Conservation (phyloP, 2,888 invertebrate species). For the Galeruca laticollis region DNA sequence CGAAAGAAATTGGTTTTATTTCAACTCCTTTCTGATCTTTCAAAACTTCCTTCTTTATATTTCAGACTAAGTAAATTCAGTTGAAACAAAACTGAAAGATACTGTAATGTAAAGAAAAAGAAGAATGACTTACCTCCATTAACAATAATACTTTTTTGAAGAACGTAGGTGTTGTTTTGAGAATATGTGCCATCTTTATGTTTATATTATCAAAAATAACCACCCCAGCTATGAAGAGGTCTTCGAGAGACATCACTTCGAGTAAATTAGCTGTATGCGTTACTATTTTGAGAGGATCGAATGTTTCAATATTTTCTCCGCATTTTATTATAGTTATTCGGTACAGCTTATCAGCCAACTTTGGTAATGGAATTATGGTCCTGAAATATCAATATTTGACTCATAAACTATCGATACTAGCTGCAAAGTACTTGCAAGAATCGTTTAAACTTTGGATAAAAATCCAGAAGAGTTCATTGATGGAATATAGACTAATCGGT, state of each 20-base stretch:
- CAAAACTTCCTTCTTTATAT: too few species aligned
- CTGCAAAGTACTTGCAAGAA: not conserved
- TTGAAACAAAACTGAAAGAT: too few species aligned
- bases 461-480: too few species aligned
- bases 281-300: not conserved
- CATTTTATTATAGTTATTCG: constrained; percentile 10
- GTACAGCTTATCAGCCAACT: constrained; percentile 13
- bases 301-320: not conserved
- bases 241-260: constrained; percentile 24
- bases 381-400: constrained; percentile 7
- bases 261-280: constrained; percentile 3
- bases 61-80: too few species aligned
- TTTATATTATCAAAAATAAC: constrained; percentile 21
- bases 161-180: constrained; percentile 9
- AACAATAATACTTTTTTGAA: constrained; percentile 19
- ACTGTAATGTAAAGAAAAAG: not conserved
- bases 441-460: too few species aligned
- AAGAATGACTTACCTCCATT: constrained; percentile 24
- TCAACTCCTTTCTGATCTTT: too few species aligned
- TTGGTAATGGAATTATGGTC: constrained; percentile 10
- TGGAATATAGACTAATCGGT: too few species aligned
- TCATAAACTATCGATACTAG: not conserved
- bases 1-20: too few species aligned
- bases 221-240: constrained; percentile 9
- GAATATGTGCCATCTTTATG: constrained; percentile 8